A percentile compares a stretch with the other conserved stretches of the same genome.
Conservation (phyloP, 1,140 invertebrate genomes). For the Babylonia areolata region DNA sequence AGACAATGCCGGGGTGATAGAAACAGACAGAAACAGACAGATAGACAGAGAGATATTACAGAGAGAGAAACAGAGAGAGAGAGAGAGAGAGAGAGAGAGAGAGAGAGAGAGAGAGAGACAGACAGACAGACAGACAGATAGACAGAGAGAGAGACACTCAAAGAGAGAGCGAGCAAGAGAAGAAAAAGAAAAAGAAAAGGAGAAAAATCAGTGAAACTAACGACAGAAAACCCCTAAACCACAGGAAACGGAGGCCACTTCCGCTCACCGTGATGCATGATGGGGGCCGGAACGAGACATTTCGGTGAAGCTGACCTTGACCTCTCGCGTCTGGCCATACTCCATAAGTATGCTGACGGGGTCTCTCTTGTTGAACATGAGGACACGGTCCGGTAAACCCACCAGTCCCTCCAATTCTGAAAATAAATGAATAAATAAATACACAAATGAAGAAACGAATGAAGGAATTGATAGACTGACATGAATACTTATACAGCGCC, state of each 20-base stretch:
- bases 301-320: constrained; percentile 48
- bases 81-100: constrained; percentile 2
- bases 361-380: constrained; percentile 71
- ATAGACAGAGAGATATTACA: not conserved
- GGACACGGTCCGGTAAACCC: constrained; percentile 31
- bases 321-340: constrained; percentile 74
- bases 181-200: not conserved
- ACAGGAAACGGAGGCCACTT: not conserved
- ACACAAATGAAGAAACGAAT: not conserved
- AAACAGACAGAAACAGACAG: not conserved
- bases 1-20: not conserved
- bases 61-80: not conserved
- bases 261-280: constrained; percentile 47
- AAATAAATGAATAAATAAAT: not conserved
- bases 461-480: not conserved
- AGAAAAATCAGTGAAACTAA: not conserved
- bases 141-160: no score
- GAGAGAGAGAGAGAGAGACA: not conserved
- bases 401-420: constrained; percentile 42
- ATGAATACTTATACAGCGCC: no score
- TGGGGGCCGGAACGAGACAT: constrained; percentile 48
- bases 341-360: constrained; percentile 78
- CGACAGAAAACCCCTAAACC: no score
- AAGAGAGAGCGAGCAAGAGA: not conserved
- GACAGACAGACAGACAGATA: not conserved